phyloP scores from a whole-genome alignment of 2,888 invertebrate species.

The Drosophila pegasa region DNA sequence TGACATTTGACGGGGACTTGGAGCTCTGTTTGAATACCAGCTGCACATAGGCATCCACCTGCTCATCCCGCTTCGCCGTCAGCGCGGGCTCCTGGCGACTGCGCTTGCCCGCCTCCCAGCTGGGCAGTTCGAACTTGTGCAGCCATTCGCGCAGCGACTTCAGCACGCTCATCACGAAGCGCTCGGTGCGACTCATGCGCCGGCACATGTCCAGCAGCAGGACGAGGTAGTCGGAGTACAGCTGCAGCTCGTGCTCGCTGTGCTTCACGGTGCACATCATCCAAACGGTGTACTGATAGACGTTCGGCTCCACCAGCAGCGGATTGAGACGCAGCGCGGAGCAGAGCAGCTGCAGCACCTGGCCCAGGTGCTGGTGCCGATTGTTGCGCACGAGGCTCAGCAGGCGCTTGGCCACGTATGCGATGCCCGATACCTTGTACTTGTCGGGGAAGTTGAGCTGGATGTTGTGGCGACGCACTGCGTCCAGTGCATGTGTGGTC shows the following conservation, averaged over 20 bases:
- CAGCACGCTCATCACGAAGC: slow-evolving; percentile 79
- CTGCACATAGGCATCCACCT: slow-evolving; percentile 17
- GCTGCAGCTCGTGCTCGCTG: slow-evolving; percentile 35
- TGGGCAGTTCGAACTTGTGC: slow-evolving; percentile 42
- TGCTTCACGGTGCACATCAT: slow-evolving; percentile 74
- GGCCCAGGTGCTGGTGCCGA: slow-evolving; percentile 55
- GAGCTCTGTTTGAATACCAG: slow-evolving; percentile 14
- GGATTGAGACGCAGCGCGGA: slow-evolving; percentile 82
- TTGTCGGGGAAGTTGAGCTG: slow-evolving; percentile 47
- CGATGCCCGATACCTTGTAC: slow-evolving; percentile 21
- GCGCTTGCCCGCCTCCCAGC: slow-evolving; percentile 22
- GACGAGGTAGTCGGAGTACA: slow-evolving; percentile 80
- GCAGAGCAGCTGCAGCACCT: slow-evolving; percentile 77
- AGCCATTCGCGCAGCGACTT: slow-evolving; percentile 77
- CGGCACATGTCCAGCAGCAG: slow-evolving; percentile 82
- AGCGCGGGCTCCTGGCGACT: slow-evolving; percentile 1
- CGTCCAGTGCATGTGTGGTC: slow-evolving; percentile 66
- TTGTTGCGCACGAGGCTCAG: slow-evolving; percentile 33
- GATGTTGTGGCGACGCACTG: slow-evolving; percentile 80
- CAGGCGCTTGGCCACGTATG: slow-evolving; percentile 57
- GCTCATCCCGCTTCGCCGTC: background rate
- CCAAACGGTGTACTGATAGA: slow-evolving; percentile 79
- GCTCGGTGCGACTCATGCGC: slow-evolving; percentile 82
- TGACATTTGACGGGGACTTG: background rate
- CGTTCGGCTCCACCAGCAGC: slow-evolving; percentile 77